Evolutionary conservation across 2,888 invertebrate species (phyloP), one percentile per base, ranked within the genome.

Genomic region (Villa cingulata): DNA sequence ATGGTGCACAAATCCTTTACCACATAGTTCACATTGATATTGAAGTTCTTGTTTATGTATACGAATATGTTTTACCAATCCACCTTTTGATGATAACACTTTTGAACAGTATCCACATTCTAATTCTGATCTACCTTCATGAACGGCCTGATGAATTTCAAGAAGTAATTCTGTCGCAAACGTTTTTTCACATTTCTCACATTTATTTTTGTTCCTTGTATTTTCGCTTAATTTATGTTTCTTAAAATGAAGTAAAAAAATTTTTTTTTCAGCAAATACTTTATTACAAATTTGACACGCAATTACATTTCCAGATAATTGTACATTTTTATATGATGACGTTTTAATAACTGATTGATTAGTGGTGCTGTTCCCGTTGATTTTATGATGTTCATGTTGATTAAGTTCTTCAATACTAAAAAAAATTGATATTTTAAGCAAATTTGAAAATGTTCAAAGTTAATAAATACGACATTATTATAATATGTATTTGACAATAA

Each of bases 1-100:
- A 42, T 68, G 67, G 56, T 70, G 68, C 10, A 67, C 56, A 54
- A 70, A 71, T 46, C 65, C 61, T 55, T 70, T 70, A 9, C 68
- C 69, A 54, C 70, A 71, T 20, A 63, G 52, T 46, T 70, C 67
- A 51, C 71, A 71, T 52, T 70, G 66, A 54, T 65, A 71, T 4
- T 66, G 66, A 34, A 59, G 60, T 53, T 70, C 70, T 10, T 45
- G 74, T 2, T 74, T 74, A 56, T 75, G 75, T 48, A 76, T 70
- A 6, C 71, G 69, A 50, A 71, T 56, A 57, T 76, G 75, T 37
- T 75, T 63, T 54, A 69, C 67, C n/a, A 75, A 60, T 2, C 73
- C 72, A 14, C 68, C 70, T 58, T 74, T 75, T 56, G 75, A 74
- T 3, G 74, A 74, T 55, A 76, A 76, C 34, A 68, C 64, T 56